These are phyloP conservation scores for Nanorana parkeri DNA, from an alignment of 2,113 vertebrate genomes.

Conservation along the genomic window DNA sequence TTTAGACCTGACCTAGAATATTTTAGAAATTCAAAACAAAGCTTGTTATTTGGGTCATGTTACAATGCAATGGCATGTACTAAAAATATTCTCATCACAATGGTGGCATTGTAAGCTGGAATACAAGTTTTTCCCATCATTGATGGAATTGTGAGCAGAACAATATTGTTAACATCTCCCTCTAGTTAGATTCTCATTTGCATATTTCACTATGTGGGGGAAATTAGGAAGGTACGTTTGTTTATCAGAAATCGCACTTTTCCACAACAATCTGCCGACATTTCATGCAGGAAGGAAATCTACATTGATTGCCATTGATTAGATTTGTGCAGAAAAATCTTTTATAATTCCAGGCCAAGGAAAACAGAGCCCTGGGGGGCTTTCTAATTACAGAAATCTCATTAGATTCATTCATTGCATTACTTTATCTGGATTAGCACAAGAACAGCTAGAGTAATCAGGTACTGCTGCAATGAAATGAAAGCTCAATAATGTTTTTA, in stretches of 20 bases:
- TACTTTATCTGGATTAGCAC: slow-evolving; percentile 29
- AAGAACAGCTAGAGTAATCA: slow-evolving; percentile 29
- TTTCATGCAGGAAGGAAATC: slow-evolving; percentile 23
- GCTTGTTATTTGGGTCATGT: no score
- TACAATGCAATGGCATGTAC: no score
- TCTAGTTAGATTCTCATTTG: not conserved
- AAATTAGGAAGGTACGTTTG: no score
- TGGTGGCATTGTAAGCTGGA: no score
- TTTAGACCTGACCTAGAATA: no score
- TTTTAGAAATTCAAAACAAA: no score
- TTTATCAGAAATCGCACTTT: slow-evolving; percentile 13
- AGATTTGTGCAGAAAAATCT: slow-evolving; percentile 12
- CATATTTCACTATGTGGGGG: slow-evolving; percentile 9
- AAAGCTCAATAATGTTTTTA: not conserved
- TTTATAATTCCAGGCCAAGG: slow-evolving; percentile 1
- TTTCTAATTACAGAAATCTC: slow-evolving; percentile 33
- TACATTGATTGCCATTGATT: slow-evolving; percentile 31
- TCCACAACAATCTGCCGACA: not conserved
- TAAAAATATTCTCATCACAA: no score
- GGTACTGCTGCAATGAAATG: not conserved
- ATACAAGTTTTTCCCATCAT: not conserved
- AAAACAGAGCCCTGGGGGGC: slow-evolving; percentile 8
- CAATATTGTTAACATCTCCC: not conserved
- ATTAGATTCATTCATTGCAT: slow-evolving; percentile 20
- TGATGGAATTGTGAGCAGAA: not conserved